Evolutionary conservation across 2,797 vertebrate species (phyloP).

Genomic region (Halcyon smyrnensis): DNA sequence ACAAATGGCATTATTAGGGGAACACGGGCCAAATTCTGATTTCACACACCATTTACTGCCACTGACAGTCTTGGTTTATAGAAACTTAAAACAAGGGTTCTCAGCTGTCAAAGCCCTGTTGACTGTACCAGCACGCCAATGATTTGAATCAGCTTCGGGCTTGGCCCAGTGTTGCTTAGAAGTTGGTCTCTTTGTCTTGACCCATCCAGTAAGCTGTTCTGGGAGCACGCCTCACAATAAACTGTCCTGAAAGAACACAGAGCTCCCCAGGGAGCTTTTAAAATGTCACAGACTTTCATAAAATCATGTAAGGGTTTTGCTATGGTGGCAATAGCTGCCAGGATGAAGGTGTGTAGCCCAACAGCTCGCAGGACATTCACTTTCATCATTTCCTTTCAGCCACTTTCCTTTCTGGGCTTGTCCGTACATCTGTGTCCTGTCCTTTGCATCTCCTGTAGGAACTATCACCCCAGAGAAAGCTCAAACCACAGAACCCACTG

Average conservation of each 20-base stretch:
- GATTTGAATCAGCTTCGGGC: neutral
- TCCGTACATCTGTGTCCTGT: neutral
- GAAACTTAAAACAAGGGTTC: neutral
- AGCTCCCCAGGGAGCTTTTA: neutral
- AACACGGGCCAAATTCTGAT: neutral
- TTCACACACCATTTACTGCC: neutral
- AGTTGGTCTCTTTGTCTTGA: neutral
- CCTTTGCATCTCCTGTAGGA: neutral
- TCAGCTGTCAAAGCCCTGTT: neutral
- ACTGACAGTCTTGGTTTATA: neutral
- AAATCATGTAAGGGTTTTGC: neutral
- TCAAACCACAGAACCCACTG: neutral
- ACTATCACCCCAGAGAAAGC: neutral
- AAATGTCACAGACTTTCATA: neutral
- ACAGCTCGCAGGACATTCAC: neutral
- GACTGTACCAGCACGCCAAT: neutral
- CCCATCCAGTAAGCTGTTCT: neutral
- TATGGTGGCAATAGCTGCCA: neutral
- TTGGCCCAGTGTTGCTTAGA: neutral
- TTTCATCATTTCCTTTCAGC: neutral
- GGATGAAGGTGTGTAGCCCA: neutral
- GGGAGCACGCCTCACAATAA: rapidly evolving
- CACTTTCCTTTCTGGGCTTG: neutral
- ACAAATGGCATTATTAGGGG: neutral
- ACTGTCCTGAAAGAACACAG: neutral